phyloP scores from a whole-genome alignment of 2,888 invertebrate genomes.

The Onthophagus sagittarius region DNA sequence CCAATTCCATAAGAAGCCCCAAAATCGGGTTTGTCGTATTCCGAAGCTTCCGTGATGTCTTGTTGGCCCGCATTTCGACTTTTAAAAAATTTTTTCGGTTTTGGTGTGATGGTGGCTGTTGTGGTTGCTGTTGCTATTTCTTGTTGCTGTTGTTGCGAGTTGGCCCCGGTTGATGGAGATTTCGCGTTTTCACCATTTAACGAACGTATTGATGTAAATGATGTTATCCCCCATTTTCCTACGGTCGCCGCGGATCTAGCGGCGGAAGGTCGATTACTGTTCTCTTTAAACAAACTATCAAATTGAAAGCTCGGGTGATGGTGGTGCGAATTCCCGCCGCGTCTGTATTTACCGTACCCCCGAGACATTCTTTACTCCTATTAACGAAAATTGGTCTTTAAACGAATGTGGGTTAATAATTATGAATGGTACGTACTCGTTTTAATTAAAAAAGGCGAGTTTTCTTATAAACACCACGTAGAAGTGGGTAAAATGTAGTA shows the following conservation, averaged over 20 bases:
- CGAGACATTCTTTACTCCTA: constrained; percentile 43
- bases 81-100: constrained; percentile 88
- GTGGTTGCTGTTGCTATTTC: constrained; percentile 21
- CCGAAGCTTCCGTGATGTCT: constrained; percentile 41
- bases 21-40: constrained; percentile 34
- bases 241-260: constrained; percentile 87
- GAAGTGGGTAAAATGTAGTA: background rate
- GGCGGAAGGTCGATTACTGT: constrained; percentile 83
- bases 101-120: constrained; percentile 40
- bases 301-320: constrained; percentile 58
- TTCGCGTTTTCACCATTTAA: constrained; percentile 55
- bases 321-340: constrained; percentile 40
- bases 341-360: constrained; percentile 50
- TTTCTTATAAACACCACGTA: background rate
- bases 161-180: constrained; percentile 1
- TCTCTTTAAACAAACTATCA: constrained; percentile 65
- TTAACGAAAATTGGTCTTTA: too few species aligned
- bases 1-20: constrained; percentile 29
- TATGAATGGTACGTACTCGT: background rate
- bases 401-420: background rate
- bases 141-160: background rate
- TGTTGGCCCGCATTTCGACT: constrained; percentile 70
- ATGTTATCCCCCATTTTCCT: constrained; percentile 92
- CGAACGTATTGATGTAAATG: constrained; percentile 85
- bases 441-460: background rate